Percentiles rank a stretch among this genome's conserved stretches.
Conservation (phyloP, 2,113 vertebrate species). For the Prionailurus bengalensis region DNA sequence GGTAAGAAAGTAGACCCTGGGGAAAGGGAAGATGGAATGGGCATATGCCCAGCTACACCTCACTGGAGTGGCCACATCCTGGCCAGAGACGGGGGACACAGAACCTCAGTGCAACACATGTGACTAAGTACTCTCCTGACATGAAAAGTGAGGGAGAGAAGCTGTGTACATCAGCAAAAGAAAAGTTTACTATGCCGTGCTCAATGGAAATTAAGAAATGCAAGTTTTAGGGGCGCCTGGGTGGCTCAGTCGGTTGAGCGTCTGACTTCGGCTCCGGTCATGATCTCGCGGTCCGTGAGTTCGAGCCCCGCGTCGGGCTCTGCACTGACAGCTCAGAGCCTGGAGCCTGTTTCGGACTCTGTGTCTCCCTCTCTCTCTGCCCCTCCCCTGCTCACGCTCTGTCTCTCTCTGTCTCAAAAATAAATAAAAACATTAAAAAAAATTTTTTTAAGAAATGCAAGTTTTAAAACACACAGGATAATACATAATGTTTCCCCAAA, state of each 20-base stretch:
- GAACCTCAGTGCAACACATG: rapidly evolving
- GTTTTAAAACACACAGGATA: neutral
- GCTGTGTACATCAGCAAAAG: neutral
- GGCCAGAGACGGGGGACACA: neutral
- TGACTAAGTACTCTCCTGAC: rapidly evolving
- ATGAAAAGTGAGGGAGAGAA: neutral
- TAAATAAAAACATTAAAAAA: too few species aligned
- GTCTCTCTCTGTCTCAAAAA: too few species aligned
- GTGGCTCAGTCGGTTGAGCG: too few species aligned
- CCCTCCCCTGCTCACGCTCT: too few species aligned
- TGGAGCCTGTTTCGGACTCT: too few species aligned
- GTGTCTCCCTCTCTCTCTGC: too few species aligned
- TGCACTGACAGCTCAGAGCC: too few species aligned
- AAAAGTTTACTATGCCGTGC: rapidly evolving
- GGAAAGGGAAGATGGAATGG: neutral
- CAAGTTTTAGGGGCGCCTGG: neutral
- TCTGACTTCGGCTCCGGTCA: too few species aligned
- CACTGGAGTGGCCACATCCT: neutral
- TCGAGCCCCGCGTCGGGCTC: too few species aligned
- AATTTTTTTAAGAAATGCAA: neutral
- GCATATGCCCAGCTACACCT: neutral
- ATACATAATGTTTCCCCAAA: neutral
- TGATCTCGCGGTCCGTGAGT: too few species aligned
- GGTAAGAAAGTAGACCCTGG: neutral
- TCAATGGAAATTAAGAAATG: neutral